Base-by-base conservation (phyloP, 1,140 invertebrate genomes). In the Trichogramma pretiosum region DNA sequence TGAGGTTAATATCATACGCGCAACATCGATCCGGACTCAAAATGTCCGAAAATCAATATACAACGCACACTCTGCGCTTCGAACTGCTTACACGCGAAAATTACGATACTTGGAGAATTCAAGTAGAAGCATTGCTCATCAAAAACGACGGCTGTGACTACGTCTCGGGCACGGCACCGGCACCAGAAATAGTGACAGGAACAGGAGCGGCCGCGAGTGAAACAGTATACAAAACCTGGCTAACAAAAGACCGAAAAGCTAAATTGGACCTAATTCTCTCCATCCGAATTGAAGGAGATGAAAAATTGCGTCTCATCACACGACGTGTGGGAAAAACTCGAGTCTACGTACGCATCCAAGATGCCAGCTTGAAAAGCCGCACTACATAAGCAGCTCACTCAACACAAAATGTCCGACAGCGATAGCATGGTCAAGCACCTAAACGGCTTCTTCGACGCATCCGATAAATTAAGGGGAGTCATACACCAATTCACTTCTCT, bases 261-360 rank as follows among this genome's bases (percentile, higher is more conserved):
- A 24, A 24, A 42, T 51, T 52, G 4, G 55, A 58, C 32, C 52
- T 56, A 19, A 54, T 59, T 28, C 39, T 36, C 34, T 7, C 22
- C 48, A 5, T 34, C 11, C 18, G 51, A 59, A 42, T 24, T 57
- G n/a, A 43, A 48, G 17, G 44, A 56, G 8, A 18, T 56, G 1
- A 41, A 43, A 14, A 34, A 16, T 26, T 45, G 44, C 14, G 28
- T 3, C n/a, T 54, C 56, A 14, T 50, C 55, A 10, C 33, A 30
- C 16, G 38, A 50, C 13, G 36, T 50, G 13, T 55, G 48, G 52
- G 18, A 13, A 23, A 55, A 55, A 43, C 36, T 58, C 3, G 23
- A 48, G 28, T 17, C 42, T 5, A 54, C 52, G 5, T 51, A 48
- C 24, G 7, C 28, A 24, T 54, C 46, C 50, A 38, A 34, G 36